Conservation (phyloP, 1,140 invertebrate genomes). For the Bilobella aurantiaca region DNA sequence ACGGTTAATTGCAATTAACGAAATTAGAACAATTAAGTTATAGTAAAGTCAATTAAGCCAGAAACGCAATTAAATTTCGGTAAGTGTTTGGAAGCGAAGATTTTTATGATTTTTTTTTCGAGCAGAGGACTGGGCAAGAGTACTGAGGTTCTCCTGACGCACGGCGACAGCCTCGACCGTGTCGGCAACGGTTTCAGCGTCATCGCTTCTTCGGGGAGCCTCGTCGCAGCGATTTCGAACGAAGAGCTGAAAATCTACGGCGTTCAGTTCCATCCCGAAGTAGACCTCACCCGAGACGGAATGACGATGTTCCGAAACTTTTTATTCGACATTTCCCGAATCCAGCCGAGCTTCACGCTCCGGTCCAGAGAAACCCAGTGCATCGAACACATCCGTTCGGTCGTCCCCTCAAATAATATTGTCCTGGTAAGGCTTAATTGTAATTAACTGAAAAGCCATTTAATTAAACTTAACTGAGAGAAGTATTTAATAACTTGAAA, state of each 20-base stretch:
- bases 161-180: slow-evolving; percentile 90
- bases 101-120: slow-evolving; percentile 35
- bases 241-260: slow-evolving; percentile 86
- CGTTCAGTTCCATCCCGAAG: slow-evolving; percentile 95
- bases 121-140: slow-evolving; percentile 73
- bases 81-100: too few species aligned
- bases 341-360: slow-evolving; percentile 81
- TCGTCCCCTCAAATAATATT: slow-evolving; percentile 75
- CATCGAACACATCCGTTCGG: slow-evolving; percentile 81
- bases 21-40: too few species aligned
- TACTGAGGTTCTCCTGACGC: slow-evolving; percentile 86
- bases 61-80: too few species aligned
- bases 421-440: slow-evolving; percentile 86
- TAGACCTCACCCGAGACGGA: slow-evolving; percentile 87
- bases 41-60: too few species aligned
- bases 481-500: too few species aligned
- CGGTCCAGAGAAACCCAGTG: slow-evolving; percentile 78
- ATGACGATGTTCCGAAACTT: slow-evolving; percentile 89
- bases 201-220: slow-evolving; percentile 69
- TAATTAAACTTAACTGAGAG: neutral
- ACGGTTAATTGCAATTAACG: too few species aligned
- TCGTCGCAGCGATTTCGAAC: slow-evolving; percentile 82
- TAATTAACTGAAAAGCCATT: slow-evolving; percentile 33
- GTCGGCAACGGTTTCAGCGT: slow-evolving; percentile 75
- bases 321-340: slow-evolving; percentile 76